phyloP scores from a whole-genome alignment of 2,797 vertebrate genomes.

The Pteronotus mesoamericanus region DNA sequence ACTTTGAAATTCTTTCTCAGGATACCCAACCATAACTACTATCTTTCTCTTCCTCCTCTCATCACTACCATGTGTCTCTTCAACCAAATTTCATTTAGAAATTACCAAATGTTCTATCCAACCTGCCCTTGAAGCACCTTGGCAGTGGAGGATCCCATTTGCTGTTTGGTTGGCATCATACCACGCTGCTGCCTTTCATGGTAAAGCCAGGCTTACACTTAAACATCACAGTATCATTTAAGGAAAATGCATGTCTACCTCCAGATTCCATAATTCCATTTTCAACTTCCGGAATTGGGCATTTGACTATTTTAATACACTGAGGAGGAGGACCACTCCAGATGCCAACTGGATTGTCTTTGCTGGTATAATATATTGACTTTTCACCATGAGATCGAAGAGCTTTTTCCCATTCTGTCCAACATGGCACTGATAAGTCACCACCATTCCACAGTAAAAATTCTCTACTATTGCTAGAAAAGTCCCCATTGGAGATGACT shows the following conservation, averaged over 20 bases:
- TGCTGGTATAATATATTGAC: conserved; percentile 76
- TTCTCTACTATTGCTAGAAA: conserved; percentile 17
- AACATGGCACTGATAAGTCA: conserved; percentile 59
- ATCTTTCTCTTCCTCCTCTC: not conserved
- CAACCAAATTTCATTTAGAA: not conserved
- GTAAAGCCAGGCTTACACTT: conserved; percentile 71
- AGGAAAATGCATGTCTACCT: conserved; percentile 41
- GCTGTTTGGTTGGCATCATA: conserved; percentile 61
- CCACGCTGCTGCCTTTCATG: conserved; percentile 54
- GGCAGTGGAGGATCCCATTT: conserved; percentile 72
- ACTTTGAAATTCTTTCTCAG: conserved; percentile 10
- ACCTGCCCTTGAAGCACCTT: conserved; percentile 72
- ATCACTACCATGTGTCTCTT: not conserved
- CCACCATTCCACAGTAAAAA: conserved; percentile 66
- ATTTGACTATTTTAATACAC: conserved; percentile 50
- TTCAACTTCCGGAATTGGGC: conserved; percentile 57
- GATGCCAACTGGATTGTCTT: conserved; percentile 52
- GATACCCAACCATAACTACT: not conserved
- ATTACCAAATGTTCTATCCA: not conserved
- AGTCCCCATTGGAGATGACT: conserved; percentile 66
- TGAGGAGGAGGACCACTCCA: conserved; percentile 68
- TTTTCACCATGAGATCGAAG: conserved; percentile 55
- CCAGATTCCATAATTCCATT: conserved; percentile 56
- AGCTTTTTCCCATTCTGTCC: conserved; percentile 50
- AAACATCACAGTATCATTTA: conserved; percentile 62